phyloP scores from a whole-genome alignment of 2,888 invertebrate genomes.

The Athripsodes cinereus region DNA sequence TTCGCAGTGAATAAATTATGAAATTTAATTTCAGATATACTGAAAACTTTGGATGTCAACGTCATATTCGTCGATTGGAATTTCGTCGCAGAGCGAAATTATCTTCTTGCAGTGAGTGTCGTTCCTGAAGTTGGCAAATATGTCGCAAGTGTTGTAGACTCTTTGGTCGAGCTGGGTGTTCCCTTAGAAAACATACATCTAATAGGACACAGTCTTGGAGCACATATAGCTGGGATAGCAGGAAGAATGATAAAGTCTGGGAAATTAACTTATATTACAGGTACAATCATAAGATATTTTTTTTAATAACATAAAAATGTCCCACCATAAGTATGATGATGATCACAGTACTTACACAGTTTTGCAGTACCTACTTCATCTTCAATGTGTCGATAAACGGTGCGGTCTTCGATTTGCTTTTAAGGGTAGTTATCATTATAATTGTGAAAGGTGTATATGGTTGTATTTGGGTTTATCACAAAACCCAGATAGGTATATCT shows the following conservation, averaged over 20 bases:
- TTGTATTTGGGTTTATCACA: too few relatives aligned
- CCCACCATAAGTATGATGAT: too few relatives aligned
- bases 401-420: too few relatives aligned
- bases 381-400: too few relatives aligned
- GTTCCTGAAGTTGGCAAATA: conserved; percentile 12
- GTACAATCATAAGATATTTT: conserved; percentile 2
- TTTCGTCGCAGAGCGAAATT: conserved; percentile 2
- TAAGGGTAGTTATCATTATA: too few relatives aligned
- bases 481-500: too few relatives aligned
- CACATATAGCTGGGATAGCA: conserved; percentile 18
- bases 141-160: conserved; percentile 17
- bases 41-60: conserved; percentile 17
- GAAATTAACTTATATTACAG: conserved; percentile 5
- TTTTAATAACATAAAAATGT: too few relatives aligned
- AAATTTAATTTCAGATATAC: conserved; percentile 15
- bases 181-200: conserved; percentile 15
- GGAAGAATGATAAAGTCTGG: conserved; percentile 17
- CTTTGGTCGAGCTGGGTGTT: conserved; percentile 14
- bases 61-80: conserved; percentile 22
- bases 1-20: too few relatives aligned
- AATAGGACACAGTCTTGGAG: conserved; percentile 25
- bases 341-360: too few relatives aligned
- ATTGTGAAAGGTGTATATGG: too few relatives aligned
- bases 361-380: too few relatives aligned
- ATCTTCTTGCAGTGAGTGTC: conserved; percentile 5